Conservation (phyloP, 2,797 vertebrate genomes). For the Pipistrellus pipistrellus region DNA sequence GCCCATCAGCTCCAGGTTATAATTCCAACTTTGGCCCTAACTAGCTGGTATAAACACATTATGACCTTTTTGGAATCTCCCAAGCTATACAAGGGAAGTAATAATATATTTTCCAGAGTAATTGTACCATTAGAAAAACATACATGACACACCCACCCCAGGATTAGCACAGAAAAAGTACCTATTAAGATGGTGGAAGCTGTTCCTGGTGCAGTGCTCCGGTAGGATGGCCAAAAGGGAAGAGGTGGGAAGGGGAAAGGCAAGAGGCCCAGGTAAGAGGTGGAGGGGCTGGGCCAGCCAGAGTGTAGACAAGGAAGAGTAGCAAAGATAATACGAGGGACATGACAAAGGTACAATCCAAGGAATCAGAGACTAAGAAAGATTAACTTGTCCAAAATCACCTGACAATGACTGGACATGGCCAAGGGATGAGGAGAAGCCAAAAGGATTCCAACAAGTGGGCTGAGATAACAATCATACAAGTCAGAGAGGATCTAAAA, state of each 20-base stretch:
- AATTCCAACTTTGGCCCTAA: background rate
- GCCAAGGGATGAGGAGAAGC: background rate
- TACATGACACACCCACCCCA: background rate
- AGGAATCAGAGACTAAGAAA: background rate
- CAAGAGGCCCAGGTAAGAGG: background rate
- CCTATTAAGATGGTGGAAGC: background rate
- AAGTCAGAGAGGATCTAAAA: background rate
- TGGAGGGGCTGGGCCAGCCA: background rate
- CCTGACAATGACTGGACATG: background rate
- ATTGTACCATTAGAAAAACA: background rate
- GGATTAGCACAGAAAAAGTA: background rate
- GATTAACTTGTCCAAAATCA: background rate
- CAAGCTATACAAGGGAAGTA: background rate
- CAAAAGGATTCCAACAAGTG: background rate
- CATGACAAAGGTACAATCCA: background rate
- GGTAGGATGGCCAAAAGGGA: background rate
- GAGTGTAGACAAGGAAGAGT: background rate
- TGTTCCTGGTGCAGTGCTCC: background rate
- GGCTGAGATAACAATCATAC: background rate
- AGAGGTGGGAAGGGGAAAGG: background rate
- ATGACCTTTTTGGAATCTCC: conserved; percentile 15
- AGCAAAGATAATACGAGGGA: background rate
- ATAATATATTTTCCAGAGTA: background rate
- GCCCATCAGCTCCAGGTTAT: background rate
- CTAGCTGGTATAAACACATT: background rate